Conservation (phyloP, 2,797 vertebrate species). For the Chelon auratus region DNA sequence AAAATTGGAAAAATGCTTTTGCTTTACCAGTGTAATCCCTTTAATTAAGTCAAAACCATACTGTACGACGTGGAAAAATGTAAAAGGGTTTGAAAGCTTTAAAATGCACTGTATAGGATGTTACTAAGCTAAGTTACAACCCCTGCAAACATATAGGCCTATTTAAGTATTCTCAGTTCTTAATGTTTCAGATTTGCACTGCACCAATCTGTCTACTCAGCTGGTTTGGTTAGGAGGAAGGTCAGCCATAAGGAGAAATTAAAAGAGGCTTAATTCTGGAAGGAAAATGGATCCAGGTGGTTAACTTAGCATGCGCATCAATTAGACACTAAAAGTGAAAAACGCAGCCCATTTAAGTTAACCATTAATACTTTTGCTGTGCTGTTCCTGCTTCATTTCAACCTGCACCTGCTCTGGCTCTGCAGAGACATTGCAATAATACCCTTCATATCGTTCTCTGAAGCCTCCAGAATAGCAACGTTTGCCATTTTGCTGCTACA, state of each 20-base stretch:
- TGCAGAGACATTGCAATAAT: constrained; percentile 16
- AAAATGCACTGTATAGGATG: no score
- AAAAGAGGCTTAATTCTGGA: constrained; percentile 36
- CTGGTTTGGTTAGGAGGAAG: constrained; percentile 31
- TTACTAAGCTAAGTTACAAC: not conserved
- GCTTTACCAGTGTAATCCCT: no score
- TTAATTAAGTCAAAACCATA: no score
- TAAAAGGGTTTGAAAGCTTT: no score
- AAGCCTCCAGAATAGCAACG: not conserved
- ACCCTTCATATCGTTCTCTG: constrained; percentile 11
- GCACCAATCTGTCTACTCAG: constrained; percentile 30
- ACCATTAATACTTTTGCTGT: constrained; percentile 45
- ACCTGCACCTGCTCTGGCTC: constrained; percentile 51
- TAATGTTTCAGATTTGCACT: constrained; percentile 13
- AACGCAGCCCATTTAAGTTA: constrained; percentile 36
- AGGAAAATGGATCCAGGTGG: constrained; percentile 58
- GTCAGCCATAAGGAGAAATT: constrained; percentile 34
- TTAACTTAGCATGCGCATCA: constrained; percentile 41
- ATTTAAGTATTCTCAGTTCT: constrained; percentile 24
- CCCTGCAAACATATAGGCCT: not conserved
- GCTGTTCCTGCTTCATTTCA: constrained; percentile 43
- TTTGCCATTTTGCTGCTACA: not conserved
- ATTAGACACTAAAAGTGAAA: constrained; percentile 45
- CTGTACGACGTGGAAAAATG: no score
- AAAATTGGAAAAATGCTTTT: no score